Evolutionary conservation across 1,140 invertebrate genomes (phyloP), one percentile per base, ranked within the genome.

Genomic region (Bemisia tabaci): DNA sequence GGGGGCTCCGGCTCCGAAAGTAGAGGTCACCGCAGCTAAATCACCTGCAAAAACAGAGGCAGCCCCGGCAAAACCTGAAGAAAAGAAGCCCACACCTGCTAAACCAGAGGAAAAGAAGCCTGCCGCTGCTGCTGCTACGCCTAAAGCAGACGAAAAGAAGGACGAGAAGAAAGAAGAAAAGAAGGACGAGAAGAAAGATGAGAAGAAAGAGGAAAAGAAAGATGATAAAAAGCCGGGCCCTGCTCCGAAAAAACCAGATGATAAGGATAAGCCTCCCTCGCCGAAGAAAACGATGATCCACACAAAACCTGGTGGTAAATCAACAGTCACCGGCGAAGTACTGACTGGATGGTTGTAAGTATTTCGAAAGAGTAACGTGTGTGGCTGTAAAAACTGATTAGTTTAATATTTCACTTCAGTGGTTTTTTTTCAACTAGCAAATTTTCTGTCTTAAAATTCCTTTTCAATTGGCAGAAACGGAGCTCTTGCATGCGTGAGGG

Each of bases 261-360:
- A 48, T 48, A 58, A 65, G 9, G 33, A 48, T 48, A 58, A 65
- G 9, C 62, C 67, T 2, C 60, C 62, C 1, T 69, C 71, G 0
- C 72, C 73, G 1, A 65, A 63, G 66, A 67, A 59, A 12, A 59
- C 71, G 1, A 60, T 73, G 2, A 74, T 74, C 24, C 77, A 76
- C 1, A 79, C 79, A 2, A 79, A 80, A 73, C 77, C 80, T 64
- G 78, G 79, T 59, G 85, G 84, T 60, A 85, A 82, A 73, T 87
- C 85, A 12, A 86, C 84, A 75, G 82, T 83, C 0, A 86, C 84
- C 2, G 85, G 85, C 1, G 82, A 84, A 79, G 77, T 84, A 17
- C 80, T 85, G 60, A 82, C 84, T 24, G 85, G 85, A 1, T 87
- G 85, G 85, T 77, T 87, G 23, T 87, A 79, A 77, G 26, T 12